Conservation (phyloP, 2,797 vertebrate species). For the Coregonus ussuriensis region DNA sequence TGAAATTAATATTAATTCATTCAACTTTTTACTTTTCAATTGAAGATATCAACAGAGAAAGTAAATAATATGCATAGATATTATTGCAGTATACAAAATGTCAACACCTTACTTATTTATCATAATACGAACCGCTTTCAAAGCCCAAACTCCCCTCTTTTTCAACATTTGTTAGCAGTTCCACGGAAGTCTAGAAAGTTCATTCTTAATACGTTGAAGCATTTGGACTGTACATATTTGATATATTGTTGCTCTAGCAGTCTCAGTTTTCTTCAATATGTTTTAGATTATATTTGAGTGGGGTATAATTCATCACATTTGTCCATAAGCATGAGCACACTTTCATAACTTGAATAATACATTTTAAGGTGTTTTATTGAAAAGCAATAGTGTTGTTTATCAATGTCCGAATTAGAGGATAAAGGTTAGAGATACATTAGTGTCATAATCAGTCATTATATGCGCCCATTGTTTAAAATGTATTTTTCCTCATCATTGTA, state of each 20-base stretch:
- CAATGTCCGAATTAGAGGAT: not conserved
- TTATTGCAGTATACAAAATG: not conserved
- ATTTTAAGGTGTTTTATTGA: too few species aligned
- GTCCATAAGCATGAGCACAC: not conserved
- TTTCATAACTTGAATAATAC: not conserved
- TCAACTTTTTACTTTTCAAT: fast-evolving
- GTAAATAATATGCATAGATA: not conserved
- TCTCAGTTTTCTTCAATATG: not conserved
- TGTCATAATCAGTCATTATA: not conserved
- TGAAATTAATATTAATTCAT: not conserved
- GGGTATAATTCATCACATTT: not conserved
- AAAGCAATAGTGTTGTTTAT: too few species aligned
- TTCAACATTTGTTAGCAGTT: not conserved
- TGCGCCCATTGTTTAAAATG: not conserved
- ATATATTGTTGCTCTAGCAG: not conserved
- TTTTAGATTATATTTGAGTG: not conserved
- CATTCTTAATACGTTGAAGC: not conserved
- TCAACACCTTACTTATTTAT: not conserved
- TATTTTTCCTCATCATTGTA: too few species aligned
- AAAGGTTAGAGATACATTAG: not conserved
- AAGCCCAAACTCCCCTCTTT: not conserved
- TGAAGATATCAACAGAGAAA: fast-evolving
- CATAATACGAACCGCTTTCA: not conserved
- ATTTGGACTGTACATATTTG: not conserved
- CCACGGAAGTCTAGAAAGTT: constrained; percentile 39